Percentiles rank a stretch among this genome's conserved stretches.
phyloP scores from a whole-genome alignment of 92 coral and sea anemone species.

The Epizoanthus ramosus region DNA sequence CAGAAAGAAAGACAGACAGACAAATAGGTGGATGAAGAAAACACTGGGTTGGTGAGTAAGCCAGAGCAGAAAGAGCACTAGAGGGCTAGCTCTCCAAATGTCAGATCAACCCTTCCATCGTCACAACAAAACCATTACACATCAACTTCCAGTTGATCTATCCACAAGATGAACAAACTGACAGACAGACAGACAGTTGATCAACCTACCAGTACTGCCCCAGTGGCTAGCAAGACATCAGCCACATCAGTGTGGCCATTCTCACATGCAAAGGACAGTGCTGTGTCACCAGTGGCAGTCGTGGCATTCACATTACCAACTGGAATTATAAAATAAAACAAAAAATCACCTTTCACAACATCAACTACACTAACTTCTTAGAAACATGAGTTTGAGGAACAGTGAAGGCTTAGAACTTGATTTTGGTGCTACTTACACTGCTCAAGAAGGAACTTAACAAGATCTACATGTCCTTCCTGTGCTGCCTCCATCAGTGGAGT shows the following conservation, averaged over 20 bases:
- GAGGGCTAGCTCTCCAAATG: too few species aligned
- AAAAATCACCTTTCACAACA: not conserved
- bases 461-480: conserved; percentile 98
- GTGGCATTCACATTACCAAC: conserved; percentile 96
- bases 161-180: not conserved
- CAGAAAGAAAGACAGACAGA: too few species aligned
- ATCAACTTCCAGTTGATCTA: too few species aligned
- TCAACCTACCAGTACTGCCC: conserved; percentile 85
- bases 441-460: conserved; percentile 89
- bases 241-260: conserved; percentile 99
- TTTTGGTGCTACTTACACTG: conserved; percentile 64
- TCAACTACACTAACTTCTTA: not conserved
- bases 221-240: conserved; percentile 86
- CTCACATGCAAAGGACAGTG: conserved; percentile 98
- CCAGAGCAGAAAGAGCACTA: too few species aligned
- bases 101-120: too few species aligned
- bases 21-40: too few species aligned
- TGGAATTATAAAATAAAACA: conserved; percentile 17
- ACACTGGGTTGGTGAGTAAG: too few species aligned
- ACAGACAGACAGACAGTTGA: not conserved
- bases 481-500: conserved; percentile 99
- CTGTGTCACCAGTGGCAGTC: conserved; percentile 97
- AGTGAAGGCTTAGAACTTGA: not conserved
- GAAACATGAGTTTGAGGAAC: too few species aligned
- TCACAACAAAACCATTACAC: too few species aligned